A percentile compares a stretch with the other conserved stretches of the same genome.
Evolutionary conservation across 2,888 invertebrate species (phyloP).

Genomic region (Gastrophysa polygoni): DNA sequence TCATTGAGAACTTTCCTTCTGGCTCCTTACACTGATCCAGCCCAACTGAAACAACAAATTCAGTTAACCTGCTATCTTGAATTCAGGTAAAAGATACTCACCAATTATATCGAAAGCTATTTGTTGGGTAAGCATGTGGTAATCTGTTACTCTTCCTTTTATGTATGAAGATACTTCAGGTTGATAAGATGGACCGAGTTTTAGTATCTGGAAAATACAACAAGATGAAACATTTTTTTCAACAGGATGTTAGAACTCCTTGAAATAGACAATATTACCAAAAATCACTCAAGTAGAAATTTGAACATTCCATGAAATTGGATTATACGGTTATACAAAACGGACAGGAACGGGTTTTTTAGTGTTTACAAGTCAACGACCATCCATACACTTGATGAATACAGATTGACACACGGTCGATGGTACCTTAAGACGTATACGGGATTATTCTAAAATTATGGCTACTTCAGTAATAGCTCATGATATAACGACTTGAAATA

Average conservation of each 20-base stretch:
- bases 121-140: conserved; percentile 1
- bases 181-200: conserved; percentile 24
- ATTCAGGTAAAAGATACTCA: conserved; percentile 36
- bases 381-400: no score
- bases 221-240: not conserved
- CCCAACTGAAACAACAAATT: conserved; percentile 13
- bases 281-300: no score
- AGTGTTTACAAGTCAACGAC: no score
- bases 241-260: not conserved
- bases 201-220: conserved; percentile 32
- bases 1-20: conserved; percentile 20
- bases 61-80: not conserved
- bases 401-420: no score
- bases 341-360: no score
- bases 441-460: no score
- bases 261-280: no score
- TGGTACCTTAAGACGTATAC: no score
- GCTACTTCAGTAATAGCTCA: no score
- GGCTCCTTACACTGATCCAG: conserved; percentile 19
- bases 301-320: no score
- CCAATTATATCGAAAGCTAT: conserved; percentile 26
- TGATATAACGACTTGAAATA: no score
- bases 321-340: no score
- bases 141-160: conserved; percentile 21
- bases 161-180: conserved; percentile 26